phyloP scores from a whole-genome alignment of 2,888 invertebrate species.

The Oithona nana region DNA sequence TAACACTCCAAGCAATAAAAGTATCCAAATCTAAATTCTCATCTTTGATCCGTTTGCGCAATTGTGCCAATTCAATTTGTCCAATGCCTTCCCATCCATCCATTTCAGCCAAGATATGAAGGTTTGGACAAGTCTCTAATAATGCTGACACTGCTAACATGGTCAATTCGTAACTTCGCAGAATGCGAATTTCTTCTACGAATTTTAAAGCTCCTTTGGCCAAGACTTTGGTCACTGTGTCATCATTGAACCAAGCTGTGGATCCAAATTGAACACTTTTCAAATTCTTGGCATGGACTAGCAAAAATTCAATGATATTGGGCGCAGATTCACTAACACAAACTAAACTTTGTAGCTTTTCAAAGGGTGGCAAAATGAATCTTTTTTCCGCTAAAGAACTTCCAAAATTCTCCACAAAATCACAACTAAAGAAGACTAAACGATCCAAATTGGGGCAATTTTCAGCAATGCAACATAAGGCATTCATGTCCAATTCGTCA shows the following conservation, averaged over 20 bases:
- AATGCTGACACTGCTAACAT: background rate
- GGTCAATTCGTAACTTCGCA: background rate
- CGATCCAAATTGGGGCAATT: background rate
- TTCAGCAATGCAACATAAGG: slow-evolving; percentile 2
- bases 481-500: background rate
- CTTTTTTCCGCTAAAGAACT: background rate
- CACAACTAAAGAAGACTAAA: slow-evolving; percentile 8
- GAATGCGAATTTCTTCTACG: slow-evolving; percentile 3
- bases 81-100: slow-evolving; percentile 10
- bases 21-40: background rate
- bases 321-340: slow-evolving; percentile 4
- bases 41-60: background rate
- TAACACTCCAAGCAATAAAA: background rate
- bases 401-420: slow-evolving; percentile 10
- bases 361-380: background rate
- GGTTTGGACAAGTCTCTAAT: background rate
- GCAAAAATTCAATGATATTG: slow-evolving; percentile 3
- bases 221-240: background rate
- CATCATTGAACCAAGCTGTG: slow-evolving; percentile 10
- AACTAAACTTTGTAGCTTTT: background rate
- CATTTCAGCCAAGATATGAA: background rate
- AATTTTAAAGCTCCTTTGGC: background rate
- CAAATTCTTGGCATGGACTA: background rate
- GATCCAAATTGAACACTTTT: slow-evolving; percentile 2
- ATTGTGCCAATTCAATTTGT: background rate